A percentile compares a stretch with the other conserved stretches of the same genome.
Evolutionary conservation across 2,888 invertebrate species (phyloP).

Genomic region (Bellardia bayeri): DNA sequence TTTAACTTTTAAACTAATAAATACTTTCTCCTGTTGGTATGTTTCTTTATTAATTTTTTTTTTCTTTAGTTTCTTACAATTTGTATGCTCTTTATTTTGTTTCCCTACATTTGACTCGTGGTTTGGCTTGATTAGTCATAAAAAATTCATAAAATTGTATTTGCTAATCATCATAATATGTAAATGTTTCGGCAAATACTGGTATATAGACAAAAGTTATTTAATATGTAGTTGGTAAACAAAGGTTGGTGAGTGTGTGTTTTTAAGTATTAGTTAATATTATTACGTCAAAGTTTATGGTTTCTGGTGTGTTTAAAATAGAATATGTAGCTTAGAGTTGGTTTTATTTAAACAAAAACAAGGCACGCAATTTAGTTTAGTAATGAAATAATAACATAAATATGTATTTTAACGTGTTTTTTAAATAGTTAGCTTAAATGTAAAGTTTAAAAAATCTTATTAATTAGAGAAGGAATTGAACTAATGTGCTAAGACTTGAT

Average conservation of each 20-base stretch:
- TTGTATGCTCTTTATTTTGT: conserved; percentile 25
- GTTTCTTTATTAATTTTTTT: conserved; percentile 38
- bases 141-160: conserved; percentile 54
- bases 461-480: no score
- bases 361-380: background rate
- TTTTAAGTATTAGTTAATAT: conserved; percentile 12
- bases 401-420: no score
- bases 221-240: conserved; percentile 50
- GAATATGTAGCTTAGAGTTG: background rate
- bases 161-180: conserved; percentile 65
- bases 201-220: conserved; percentile 38
- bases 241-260: background rate
- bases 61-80: conserved; percentile 17
- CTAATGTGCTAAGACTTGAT: no score
- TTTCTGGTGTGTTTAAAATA: conserved; percentile 32
- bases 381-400: background rate
- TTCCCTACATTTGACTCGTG: conserved; percentile 18
- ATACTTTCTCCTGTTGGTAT: conserved; percentile 69
- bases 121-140: conserved; percentile 68
- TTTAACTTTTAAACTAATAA: conserved; percentile 64
- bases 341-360: background rate
- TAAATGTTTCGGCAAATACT: conserved; percentile 49
- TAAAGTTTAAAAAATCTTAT: no score
- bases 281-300: conserved; percentile 16
- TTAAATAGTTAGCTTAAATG: no score